Conservation (phyloP, 2,888 invertebrate species). For the Eumacrocentrus americanus region DNA sequence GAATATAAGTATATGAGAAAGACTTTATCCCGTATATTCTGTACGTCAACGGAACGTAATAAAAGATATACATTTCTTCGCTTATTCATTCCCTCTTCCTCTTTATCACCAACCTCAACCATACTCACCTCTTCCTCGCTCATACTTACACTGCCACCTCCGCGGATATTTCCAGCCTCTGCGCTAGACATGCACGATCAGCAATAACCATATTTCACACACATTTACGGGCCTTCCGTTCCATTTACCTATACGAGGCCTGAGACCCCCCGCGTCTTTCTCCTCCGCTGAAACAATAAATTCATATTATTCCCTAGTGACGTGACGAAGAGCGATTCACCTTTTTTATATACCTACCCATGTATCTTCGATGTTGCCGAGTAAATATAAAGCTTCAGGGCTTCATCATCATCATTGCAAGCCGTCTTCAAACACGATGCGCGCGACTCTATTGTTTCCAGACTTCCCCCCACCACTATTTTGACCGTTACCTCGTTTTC, state of each 20-base stretch:
- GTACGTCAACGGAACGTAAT: slow-evolving; percentile 13
- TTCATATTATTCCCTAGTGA: slow-evolving; percentile 35
- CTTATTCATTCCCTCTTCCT: slow-evolving; percentile 16
- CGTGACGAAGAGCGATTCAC: slow-evolving; percentile 38
- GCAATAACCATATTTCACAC: slow-evolving; percentile 37
- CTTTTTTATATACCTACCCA: no score
- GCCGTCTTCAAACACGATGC: no score
- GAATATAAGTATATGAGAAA: slow-evolving; percentile 1
- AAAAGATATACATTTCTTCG: slow-evolving; percentile 14
- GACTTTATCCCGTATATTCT: slow-evolving; percentile 2
- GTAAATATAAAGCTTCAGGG: no score
- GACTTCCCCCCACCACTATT: no score
- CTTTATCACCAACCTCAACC: slow-evolving; percentile 16
- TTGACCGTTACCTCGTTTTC: no score
- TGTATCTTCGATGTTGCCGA: no score
- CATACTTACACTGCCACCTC: slow-evolving; percentile 22
- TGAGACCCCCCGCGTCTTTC: slow-evolving; percentile 16
- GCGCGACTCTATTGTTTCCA: no score
- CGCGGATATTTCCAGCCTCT: slow-evolving; percentile 24
- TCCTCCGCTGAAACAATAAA: slow-evolving; percentile 29
- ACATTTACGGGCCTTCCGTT: slow-evolving; percentile 35
- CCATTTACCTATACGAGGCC: slow-evolving; percentile 30
- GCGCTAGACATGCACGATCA: slow-evolving; percentile 26
- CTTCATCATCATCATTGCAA: no score
- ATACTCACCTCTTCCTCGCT: slow-evolving; percentile 10